Evolutionary conservation across 2,113 vertebrate genomes (phyloP).

Genomic region (Oenanthe oenanthe): DNA sequence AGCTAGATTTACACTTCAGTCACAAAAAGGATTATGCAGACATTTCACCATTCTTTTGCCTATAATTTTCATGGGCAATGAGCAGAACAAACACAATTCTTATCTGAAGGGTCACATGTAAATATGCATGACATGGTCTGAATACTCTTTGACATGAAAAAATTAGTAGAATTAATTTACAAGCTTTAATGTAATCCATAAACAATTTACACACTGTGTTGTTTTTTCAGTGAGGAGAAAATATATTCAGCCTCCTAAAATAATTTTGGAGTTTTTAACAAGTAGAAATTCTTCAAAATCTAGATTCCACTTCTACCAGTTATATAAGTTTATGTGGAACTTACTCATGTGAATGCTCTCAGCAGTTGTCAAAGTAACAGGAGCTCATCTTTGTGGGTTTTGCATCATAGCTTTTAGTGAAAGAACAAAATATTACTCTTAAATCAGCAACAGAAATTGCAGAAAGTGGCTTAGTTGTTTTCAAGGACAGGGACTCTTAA

Average conservation of each 20-base stretch:
- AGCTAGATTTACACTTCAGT: slow-evolving; percentile 16
- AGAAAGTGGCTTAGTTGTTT: background rate
- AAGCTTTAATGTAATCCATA: background rate
- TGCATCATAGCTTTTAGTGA: background rate
- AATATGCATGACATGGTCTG: background rate
- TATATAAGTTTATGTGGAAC: background rate
- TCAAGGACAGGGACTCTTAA: background rate
- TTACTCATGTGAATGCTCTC: background rate
- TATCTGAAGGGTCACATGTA: slow-evolving; percentile 4
- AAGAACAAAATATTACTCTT: background rate
- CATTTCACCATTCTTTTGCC: background rate
- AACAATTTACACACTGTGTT: background rate
- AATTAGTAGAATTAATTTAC: background rate
- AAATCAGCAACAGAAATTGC: background rate
- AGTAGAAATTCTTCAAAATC: background rate
- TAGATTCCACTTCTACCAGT: background rate
- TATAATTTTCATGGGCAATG: background rate
- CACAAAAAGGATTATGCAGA: background rate
- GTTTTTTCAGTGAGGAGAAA: background rate
- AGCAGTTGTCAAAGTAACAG: background rate
- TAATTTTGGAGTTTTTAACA: background rate
- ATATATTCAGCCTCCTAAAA: background rate
- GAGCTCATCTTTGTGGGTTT: background rate
- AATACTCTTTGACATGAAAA: background rate
- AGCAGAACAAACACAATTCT: background rate